Evolutionary conservation across 2,797 vertebrate genomes (phyloP).

Genomic region (Tokudaia muenninki): DNA sequence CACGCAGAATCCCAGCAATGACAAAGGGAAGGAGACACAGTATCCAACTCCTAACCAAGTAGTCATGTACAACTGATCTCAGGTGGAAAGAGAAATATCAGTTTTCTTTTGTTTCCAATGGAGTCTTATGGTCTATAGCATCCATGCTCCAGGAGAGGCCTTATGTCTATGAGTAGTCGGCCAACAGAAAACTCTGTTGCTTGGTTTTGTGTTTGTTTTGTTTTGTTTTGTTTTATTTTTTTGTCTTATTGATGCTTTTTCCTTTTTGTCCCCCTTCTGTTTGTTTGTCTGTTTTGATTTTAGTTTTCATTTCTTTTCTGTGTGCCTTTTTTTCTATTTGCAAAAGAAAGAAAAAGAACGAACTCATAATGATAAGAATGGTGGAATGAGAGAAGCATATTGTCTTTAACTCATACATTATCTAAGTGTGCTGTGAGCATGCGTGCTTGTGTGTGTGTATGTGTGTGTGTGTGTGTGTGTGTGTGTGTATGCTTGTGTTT

Average conservation of each 20-base stretch:
- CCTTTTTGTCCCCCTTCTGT: too few relatives aligned
- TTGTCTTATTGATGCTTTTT: background rate
- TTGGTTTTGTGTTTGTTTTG: background rate
- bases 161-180: background rate
- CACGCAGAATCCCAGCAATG: background rate
- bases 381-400: background rate
- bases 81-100: background rate
- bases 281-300: background rate
- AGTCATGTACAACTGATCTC: background rate
- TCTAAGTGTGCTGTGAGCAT: background rate
- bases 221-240: background rate
- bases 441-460: background rate
- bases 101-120: background rate
- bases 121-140: background rate
- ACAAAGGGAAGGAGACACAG: background rate
- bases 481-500: background rate
- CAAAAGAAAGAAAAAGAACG: background rate
- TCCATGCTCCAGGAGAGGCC: background rate
- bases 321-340: background rate
- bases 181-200: background rate
- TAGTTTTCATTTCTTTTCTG: background rate
- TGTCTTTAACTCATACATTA: background rate
- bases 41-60: too few relatives aligned
- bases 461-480: background rate
- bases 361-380: background rate